Percentiles rank a stretch among this genome's conserved stretches.
Evolutionary conservation across 2,888 invertebrate species (phyloP).

Genomic region (Odontothrips loti): DNA sequence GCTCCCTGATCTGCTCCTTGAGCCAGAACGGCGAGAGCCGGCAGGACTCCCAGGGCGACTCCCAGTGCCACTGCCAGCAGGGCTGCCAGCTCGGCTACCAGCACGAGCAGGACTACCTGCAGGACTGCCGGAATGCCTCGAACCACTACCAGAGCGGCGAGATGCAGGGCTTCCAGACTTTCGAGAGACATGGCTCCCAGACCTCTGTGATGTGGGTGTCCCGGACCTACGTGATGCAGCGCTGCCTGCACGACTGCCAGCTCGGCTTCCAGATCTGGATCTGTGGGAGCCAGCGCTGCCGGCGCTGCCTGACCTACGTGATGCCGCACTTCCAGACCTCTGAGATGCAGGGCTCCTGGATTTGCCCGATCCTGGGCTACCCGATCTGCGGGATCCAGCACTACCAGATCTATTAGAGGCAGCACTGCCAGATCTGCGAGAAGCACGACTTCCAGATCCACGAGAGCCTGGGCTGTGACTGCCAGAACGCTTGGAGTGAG

Average conservation of each 20-base stretch:
- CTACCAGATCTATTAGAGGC: conserved; percentile 32
- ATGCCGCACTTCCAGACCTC: conserved; percentile 32
- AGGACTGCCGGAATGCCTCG: conserved; percentile 34
- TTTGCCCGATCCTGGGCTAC: conserved; percentile 32
- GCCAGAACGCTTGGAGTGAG: conserved; percentile 30
- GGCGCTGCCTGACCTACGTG: conserved; percentile 43
- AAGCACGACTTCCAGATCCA: conserved; percentile 34
- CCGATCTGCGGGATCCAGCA: conserved; percentile 29
- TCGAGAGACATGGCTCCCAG: conserved; percentile 36
- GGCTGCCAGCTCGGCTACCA: conserved; percentile 46
- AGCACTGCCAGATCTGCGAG: conserved; percentile 32
- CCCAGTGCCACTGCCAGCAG: conserved; percentile 40
- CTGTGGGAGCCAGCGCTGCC: conserved; percentile 31
- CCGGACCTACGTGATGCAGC: conserved; percentile 46
- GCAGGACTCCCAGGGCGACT: conserved; percentile 34
- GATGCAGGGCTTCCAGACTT: conserved; percentile 39
- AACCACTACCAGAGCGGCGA: conserved; percentile 37
- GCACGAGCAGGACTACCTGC: conserved; percentile 34
- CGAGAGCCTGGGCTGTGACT: conserved; percentile 37
- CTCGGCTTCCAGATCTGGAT: conserved; percentile 37
- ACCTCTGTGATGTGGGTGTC: conserved; percentile 41
- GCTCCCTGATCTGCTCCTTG: conserved; percentile 47
- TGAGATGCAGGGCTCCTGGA: conserved; percentile 35
- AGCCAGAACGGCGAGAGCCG: conserved; percentile 50
- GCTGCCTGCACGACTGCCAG: conserved; percentile 30